Evolutionary conservation across 2,888 invertebrate genomes (phyloP).

Genomic region (Drosophila austrosaltans): DNA sequence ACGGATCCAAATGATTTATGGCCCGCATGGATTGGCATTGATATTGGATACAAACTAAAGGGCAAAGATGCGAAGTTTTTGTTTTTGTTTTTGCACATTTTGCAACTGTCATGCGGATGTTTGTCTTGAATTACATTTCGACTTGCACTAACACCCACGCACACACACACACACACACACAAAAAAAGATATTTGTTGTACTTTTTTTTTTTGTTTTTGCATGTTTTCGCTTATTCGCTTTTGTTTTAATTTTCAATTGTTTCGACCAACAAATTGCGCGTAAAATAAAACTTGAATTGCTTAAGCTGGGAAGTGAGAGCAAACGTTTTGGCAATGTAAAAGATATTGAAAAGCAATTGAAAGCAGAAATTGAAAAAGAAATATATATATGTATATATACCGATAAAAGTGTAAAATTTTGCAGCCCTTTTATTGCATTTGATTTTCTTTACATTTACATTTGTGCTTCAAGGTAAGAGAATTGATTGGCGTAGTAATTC

Average conservation of each 20-base stretch:
- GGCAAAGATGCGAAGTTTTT: constrained; percentile 26
- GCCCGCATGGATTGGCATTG: constrained; percentile 67
- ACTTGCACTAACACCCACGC: constrained; percentile 49
- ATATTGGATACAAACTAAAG: constrained; percentile 43
- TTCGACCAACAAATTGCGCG: constrained; percentile 71
- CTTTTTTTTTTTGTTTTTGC: constrained; percentile 21
- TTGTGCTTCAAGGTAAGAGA: not conserved
- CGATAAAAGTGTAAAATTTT: constrained; percentile 74
- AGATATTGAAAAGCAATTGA: constrained; percentile 74
- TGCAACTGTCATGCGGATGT: constrained; percentile 56
- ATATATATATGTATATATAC: not conserved
- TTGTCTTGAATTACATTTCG: constrained; percentile 69
- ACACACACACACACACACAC: constrained; percentile 25
- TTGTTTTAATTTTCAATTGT: constrained; percentile 11
- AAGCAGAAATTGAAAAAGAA: constrained; percentile 45
- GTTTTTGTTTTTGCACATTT: constrained; percentile 59
- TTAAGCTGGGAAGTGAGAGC: constrained; percentile 40
- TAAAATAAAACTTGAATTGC: constrained; percentile 73
- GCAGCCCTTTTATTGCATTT: constrained; percentile 39
- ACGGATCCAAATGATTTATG: constrained; percentile 67
- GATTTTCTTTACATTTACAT: not conserved
- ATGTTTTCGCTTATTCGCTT: not conserved
- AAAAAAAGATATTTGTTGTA: not conserved
- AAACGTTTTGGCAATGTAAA: constrained; percentile 14
- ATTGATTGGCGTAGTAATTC: not conserved